Evolutionary conservation across 2,888 invertebrate species (phyloP).

Genomic region (Coelopa pilipes): DNA sequence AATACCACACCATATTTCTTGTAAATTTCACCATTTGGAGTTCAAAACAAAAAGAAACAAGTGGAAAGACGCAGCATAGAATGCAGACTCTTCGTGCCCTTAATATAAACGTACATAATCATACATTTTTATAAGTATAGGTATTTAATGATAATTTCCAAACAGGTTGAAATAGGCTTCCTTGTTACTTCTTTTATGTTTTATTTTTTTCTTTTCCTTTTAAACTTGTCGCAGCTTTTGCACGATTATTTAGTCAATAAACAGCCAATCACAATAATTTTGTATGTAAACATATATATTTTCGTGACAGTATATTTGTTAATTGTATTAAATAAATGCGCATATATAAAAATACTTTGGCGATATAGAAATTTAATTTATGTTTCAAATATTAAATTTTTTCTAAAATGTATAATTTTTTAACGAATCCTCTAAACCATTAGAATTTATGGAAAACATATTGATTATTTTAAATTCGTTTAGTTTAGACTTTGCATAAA

Average conservation of each 20-base stretch:
- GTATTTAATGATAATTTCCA: slow-evolving; percentile 25
- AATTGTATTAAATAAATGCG: slow-evolving; percentile 25
- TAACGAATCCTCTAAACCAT: slow-evolving; percentile 18
- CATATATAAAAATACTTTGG: slow-evolving; percentile 21
- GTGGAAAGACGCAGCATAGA: slow-evolving; percentile 31
- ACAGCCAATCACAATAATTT: neutral
- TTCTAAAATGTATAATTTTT: slow-evolving; percentile 12
- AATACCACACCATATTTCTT: slow-evolving; percentile 98
- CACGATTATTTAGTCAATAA: neutral
- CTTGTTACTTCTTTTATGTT: slow-evolving; percentile 19
- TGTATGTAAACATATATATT: slow-evolving; percentile 9
- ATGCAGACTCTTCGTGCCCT: slow-evolving; percentile 35
- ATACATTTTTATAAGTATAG: slow-evolving; percentile 27
- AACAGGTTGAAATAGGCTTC: slow-evolving; percentile 18
- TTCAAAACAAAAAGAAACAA: slow-evolving; percentile 17
- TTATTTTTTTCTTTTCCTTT: slow-evolving; percentile 21
- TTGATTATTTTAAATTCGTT: slow-evolving; percentile 24
- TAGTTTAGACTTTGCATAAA: neutral
- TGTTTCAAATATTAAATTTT: neutral
- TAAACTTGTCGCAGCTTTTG: slow-evolving; percentile 1
- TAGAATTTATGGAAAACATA: slow-evolving; percentile 4
- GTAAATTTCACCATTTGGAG: slow-evolving; percentile 62
- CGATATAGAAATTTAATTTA: neutral
- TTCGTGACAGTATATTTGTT: slow-evolving; percentile 12
- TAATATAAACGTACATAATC: slow-evolving; percentile 34